These are phyloP conservation scores for Antigone vipio DNA, from an alignment of 2,113 vertebrate species.

Conservation along the genomic window DNA sequence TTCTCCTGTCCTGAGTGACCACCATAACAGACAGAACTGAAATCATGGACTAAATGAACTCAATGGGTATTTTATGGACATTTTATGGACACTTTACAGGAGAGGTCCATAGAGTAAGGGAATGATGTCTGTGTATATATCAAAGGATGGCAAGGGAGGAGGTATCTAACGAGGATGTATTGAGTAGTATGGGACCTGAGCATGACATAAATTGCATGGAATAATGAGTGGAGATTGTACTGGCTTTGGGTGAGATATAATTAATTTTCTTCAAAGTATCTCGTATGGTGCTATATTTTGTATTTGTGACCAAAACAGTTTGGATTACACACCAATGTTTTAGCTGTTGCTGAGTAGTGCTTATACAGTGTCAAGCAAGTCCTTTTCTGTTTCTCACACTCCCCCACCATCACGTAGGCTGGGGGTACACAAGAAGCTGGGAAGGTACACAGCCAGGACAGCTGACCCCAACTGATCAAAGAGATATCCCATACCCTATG, in stretches of 20 bases:
- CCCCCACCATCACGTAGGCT: rapidly evolving
- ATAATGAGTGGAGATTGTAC: no score
- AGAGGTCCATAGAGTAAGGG: neutral
- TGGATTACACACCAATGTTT: neutral
- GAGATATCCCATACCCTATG: neutral
- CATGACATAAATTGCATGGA: no score
- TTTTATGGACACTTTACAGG: neutral
- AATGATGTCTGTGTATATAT: neutral
- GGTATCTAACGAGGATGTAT: neutral
- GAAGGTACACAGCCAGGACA: rapidly evolving
- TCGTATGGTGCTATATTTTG: neutral
- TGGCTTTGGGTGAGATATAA: neutral
- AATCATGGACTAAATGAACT: no score
- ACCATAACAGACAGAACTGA: no score
- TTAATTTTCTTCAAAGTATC: neutral
- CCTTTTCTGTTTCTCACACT: neutral
- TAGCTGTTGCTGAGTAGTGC: neutral
- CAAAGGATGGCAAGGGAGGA: neutral
- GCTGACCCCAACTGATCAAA: neutral
- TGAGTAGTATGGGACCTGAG: neutral
- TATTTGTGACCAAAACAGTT: neutral
- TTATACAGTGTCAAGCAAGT: neutral
- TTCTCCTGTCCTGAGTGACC: no score
- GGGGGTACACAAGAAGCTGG: rapidly evolving
- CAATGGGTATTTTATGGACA: neutral